These are phyloP conservation scores for Carcharodon carcharias DNA, from an alignment of 2,797 vertebrate species.

Conservation along the genomic window DNA sequence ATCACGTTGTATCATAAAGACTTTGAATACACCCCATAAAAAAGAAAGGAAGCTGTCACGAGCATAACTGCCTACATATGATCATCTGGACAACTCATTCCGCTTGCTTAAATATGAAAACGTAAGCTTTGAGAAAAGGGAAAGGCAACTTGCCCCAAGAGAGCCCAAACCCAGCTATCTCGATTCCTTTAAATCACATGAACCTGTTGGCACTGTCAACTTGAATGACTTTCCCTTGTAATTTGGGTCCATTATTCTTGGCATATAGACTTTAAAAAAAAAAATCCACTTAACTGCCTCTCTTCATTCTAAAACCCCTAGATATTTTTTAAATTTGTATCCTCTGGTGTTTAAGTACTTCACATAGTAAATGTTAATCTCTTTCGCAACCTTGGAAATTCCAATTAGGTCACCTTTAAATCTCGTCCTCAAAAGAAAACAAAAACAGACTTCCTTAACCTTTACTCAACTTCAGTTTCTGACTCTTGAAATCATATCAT, in stretches of 20 bases:
- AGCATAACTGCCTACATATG: neutral
- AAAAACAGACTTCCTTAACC: too few relatives aligned
- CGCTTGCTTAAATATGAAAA: neutral
- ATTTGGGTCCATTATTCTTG: neutral
- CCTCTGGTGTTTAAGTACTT: neutral
- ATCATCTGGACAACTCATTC: neutral
- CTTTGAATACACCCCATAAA: neutral
- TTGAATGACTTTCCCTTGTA: neutral
- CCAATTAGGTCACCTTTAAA: too few relatives aligned
- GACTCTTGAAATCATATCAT: too few relatives aligned
- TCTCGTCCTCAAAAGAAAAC: too few relatives aligned
- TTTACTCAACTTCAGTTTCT: too few relatives aligned
- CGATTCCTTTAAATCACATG: neutral
- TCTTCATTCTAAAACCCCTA: neutral
- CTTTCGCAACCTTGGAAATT: too few relatives aligned
- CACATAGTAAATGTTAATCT: too few relatives aligned
- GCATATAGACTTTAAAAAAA: neutral
- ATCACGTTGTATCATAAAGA: neutral
- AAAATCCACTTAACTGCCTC: neutral
- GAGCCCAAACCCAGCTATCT: neutral
- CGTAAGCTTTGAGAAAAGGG: neutral
- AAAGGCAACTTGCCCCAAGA: neutral
- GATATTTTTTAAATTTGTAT: neutral
- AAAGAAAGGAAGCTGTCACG: neutral
- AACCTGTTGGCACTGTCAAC: neutral